phyloP scores from a whole-genome alignment of 1,140 invertebrate species.

The Drosophila bocki region DNA sequence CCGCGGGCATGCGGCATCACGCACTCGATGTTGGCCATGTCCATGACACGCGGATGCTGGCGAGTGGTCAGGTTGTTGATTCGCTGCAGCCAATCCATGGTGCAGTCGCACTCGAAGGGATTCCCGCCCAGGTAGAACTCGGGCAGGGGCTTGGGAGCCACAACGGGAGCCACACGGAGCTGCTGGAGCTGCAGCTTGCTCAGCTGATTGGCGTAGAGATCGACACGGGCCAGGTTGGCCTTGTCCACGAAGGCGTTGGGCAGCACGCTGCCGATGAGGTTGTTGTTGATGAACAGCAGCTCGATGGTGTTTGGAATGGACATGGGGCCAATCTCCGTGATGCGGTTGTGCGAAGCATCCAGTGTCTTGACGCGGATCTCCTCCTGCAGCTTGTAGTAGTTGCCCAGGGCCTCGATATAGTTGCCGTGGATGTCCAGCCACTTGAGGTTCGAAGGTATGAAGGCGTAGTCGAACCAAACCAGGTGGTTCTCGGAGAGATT shows the following conservation, averaged over 20 bases:
- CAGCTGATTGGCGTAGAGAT: constrained; percentile 95
- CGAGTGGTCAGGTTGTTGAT: constrained; percentile 93
- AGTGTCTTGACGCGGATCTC: constrained; percentile 92
- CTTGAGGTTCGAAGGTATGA: constrained; percentile 94
- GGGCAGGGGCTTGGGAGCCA: constrained; percentile 89
- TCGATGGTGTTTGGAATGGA: constrained; percentile 96
- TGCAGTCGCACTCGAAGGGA: constrained; percentile 95
- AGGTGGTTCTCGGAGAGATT: constrained; percentile 96
- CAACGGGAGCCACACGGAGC: constrained; percentile 90
- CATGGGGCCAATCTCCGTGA: constrained; percentile 91
- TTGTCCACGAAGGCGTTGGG: constrained; percentile 95
- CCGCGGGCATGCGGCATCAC: constrained; percentile 91
- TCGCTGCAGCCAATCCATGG: constrained; percentile 95
- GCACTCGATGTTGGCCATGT: constrained; percentile 94
- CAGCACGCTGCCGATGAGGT: constrained; percentile 91
- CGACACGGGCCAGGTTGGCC: constrained; percentile 92
- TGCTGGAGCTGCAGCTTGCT: constrained; percentile 92
- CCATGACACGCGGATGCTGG: constrained; percentile 94
- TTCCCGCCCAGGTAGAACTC: constrained; percentile 96
- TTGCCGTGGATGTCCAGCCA: constrained; percentile 96
- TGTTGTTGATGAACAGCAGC: constrained; percentile 95
- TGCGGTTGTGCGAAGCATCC: constrained; percentile 94
- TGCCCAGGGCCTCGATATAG: constrained; percentile 93
- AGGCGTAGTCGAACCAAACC: constrained; percentile 96
- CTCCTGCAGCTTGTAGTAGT: constrained; percentile 93